phyloP scores from a whole-genome alignment of 2,797 vertebrate genomes.

The Myiothlypis coronata region DNA sequence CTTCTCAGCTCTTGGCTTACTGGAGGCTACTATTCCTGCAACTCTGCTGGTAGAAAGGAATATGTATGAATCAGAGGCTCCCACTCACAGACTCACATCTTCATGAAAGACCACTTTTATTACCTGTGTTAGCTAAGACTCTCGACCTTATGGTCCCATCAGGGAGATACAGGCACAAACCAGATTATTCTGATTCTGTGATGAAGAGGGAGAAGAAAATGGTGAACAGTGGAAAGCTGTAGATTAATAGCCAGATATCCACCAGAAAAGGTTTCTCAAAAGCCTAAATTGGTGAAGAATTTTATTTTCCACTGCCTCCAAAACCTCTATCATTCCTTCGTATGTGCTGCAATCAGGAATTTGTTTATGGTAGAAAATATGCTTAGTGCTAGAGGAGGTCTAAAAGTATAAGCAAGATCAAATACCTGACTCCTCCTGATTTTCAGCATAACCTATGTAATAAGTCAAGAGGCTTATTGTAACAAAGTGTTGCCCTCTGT shows the following conservation, averaged over 20 bases:
- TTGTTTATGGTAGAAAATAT: background rate
- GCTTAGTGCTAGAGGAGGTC: background rate
- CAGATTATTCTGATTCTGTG: background rate
- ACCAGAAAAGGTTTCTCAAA: background rate
- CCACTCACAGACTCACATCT: background rate
- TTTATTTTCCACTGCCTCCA: background rate
- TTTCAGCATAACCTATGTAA: background rate
- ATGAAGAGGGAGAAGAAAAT: background rate
- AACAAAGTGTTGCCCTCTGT: background rate
- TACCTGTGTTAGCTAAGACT: background rate
- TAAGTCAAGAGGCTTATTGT: background rate
- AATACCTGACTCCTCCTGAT: background rate
- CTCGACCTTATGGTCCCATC: background rate
- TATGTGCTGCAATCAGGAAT: background rate
- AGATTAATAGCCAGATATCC: background rate
- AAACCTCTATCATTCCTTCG: background rate
- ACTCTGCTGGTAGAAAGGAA: background rate
- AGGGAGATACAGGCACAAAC: background rate
- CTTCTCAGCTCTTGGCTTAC: constrained; percentile 5
- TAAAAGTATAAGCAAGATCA: background rate
- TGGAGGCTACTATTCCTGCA: background rate
- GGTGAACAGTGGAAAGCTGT: background rate
- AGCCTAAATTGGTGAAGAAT: background rate
- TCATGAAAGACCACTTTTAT: background rate
- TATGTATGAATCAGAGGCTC: background rate